A percentile compares a stretch with the other conserved stretches of the same genome.
Conservation (phyloP, 1,140 invertebrate species). For the Bombus pascuorum region DNA sequence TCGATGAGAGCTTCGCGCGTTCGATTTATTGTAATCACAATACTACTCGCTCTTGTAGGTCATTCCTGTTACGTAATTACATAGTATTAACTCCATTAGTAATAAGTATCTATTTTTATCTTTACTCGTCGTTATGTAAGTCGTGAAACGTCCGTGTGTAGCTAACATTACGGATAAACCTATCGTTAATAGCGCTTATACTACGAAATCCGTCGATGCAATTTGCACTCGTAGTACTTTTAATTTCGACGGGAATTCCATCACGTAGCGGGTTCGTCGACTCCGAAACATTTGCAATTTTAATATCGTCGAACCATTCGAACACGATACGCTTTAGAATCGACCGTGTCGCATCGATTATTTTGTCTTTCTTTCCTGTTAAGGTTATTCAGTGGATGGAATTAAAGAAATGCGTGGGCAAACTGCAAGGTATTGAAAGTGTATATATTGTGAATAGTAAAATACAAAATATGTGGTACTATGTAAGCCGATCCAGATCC, state of each 20-base stretch:
- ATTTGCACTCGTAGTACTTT: neutral
- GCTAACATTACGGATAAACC: neutral
- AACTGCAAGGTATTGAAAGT: no score
- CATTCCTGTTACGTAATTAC: no score
- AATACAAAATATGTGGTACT: no score
- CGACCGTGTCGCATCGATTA: no score
- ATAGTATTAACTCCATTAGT: no score
- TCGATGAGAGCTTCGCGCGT: neutral
- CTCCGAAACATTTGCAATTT: neutral
- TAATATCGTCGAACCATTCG: neutral
- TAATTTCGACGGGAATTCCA: neutral
- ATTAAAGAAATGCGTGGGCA: no score
- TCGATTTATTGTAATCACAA: neutral
- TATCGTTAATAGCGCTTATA: neutral
- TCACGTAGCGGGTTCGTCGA: slow-evolving; percentile 4
- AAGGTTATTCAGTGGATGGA: no score
- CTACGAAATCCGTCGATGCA: neutral
- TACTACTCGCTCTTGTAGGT: neutral
- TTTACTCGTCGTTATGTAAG: neutral
- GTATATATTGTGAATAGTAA: no score
- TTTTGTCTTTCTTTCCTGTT: neutral
- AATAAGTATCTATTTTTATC: no score
- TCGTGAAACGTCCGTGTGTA: neutral
- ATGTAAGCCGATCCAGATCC: no score
- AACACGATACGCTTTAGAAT: neutral